Percentiles rank a stretch among this genome's conserved stretches.
These are phyloP conservation scores for Isichthys henryi DNA, from an alignment of 2,113 vertebrate species.

Conservation along the genomic window DNA sequence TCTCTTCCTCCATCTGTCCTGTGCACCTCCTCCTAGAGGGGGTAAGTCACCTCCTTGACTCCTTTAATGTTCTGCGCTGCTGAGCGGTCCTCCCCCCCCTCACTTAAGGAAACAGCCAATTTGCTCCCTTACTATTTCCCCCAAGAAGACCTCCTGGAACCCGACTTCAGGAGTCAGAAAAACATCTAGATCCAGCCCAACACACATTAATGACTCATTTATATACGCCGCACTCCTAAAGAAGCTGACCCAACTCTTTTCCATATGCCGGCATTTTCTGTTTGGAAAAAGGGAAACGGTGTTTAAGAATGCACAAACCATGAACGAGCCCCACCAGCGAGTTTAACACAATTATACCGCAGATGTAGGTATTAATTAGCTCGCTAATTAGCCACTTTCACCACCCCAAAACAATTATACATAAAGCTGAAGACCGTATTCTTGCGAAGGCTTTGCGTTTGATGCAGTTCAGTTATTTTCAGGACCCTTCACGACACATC, in stretches of 20 bases:
- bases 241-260: neutral
- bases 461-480: neutral
- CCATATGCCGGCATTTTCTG: neutral
- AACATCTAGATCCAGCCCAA: neutral
- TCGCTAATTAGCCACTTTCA: neutral
- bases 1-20: neutral
- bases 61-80: neutral
- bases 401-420: neutral
- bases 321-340: neutral
- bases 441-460: neutral
- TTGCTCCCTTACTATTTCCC: neutral
- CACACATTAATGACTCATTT: neutral
- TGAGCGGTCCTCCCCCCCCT: neutral
- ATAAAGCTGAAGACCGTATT: neutral
- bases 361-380: neutral
- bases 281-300: neutral
- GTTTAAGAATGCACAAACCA: neutral
- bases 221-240: neutral
- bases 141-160: neutral
- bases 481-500: neutral
- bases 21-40: neutral
- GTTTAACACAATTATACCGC: neutral
- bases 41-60: neutral
- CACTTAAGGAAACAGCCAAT: neutral
- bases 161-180: neutral